A percentile compares a stretch with the other conserved stretches of the same genome.
phyloP scores from a whole-genome alignment of 2,797 vertebrate species.

The Chanos chanos region DNA sequence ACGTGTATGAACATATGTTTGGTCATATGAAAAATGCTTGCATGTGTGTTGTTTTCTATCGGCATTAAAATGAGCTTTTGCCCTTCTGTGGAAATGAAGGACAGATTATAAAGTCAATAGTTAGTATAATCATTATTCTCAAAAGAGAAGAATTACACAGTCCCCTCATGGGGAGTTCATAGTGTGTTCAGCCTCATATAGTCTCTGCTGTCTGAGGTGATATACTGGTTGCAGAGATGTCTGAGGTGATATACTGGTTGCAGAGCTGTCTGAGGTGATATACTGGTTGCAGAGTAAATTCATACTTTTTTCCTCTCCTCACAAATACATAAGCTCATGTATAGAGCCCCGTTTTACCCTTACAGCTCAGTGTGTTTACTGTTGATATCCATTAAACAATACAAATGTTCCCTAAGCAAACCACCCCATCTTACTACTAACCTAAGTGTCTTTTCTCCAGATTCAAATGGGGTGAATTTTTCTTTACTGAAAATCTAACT shows the following conservation, averaged over 20 bases:
- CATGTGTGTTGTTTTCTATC: too few species aligned
- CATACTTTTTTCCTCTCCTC: too few species aligned
- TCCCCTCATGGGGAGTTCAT: conserved; percentile 7
- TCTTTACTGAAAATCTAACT: too few species aligned
- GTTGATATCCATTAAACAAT: too few species aligned
- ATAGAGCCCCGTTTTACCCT: neutral
- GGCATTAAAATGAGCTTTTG: neutral
- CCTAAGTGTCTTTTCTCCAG: too few species aligned
- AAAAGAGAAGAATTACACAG: conserved; percentile 6
- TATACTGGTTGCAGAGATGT: conserved; percentile 44
- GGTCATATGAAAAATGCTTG: too few species aligned
- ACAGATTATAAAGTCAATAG: conserved; percentile 19
- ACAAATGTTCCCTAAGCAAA: too few species aligned
- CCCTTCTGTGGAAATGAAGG: too few species aligned
- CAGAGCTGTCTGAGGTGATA: conserved; percentile 54
- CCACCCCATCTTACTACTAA: too few species aligned
- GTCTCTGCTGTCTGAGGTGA: conserved; percentile 40
- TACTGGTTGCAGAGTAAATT: conserved; percentile 46
- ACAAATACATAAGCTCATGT: conserved; percentile 52
- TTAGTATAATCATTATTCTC: conserved; percentile 24
- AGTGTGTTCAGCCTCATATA: conserved; percentile 28
- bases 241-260: conserved; percentile 45
- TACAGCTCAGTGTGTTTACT: too few species aligned
- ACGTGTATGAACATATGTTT: too few species aligned
- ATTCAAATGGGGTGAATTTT: too few species aligned